Evolutionary conservation across 2,888 invertebrate genomes (phyloP), one percentile per base, ranked within the genome.

Genomic region (Sesia apiformis): DNA sequence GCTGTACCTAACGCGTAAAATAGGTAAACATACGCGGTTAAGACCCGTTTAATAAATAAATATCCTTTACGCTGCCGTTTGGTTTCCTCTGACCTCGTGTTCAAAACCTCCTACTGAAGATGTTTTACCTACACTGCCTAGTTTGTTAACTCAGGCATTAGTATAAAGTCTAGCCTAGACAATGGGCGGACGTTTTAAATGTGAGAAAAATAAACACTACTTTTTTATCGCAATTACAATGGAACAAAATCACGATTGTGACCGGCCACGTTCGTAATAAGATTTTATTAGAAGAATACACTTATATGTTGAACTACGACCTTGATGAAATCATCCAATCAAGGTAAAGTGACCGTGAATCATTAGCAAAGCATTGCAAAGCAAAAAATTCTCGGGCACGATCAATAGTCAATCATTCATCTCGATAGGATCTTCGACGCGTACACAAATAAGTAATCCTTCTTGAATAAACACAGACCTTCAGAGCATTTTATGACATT

Each of bases 151-250:
- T 46, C 23, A 46, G 23, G 23, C 46, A 46, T 46, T 46, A 46
- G 8, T 46, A 46, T 46, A 66, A 67, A 67, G 66, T 60, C 60
- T 59, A 54, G 50, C 49, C 56, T 65, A 71, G 65, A 84, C 84
- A 84, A 86, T 84, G 72, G 76, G 60, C 85, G 86, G 83, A 82
- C 76, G 78, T 77, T 63, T 60, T 63, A 71, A 76, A 78, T 81
- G 76, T 78, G 78, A 78, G 72, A 77, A 77, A 72, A 72, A 67
- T 63, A 67, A 67, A 70, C 70, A 64, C 62, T 62, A 64, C 61
- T 63, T 61, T 40, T 40, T 41, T 51, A 38, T 46, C 52, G 51
- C 49, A 49, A 52, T 52, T 52, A 57, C 58, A 58, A 58, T 58
- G 53, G 55, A 52, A 40, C 4, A 39, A 52, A 52, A 40, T 50